Conservation (phyloP, 2,113 vertebrate genomes). For the Nerophis ophidion region DNA sequence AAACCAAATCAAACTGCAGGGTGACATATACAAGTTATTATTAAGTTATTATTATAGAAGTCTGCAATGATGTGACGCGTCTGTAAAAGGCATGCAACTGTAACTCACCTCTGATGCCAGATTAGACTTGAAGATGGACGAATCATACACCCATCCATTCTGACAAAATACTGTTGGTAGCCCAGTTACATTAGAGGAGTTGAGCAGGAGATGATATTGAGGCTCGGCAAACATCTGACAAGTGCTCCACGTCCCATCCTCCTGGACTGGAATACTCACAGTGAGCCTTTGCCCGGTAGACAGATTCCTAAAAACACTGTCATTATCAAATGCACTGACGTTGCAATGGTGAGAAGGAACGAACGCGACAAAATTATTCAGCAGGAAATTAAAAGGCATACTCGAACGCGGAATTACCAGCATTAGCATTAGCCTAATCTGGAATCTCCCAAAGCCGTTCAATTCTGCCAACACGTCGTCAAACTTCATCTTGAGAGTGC, state of each 20-base stretch:
- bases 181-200: constrained; percentile 55
- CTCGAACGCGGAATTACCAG: constrained; percentile 70
- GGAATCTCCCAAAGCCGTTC: constrained; percentile 79
- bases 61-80: background rate
- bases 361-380: constrained; percentile 75
- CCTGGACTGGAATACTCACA: constrained; percentile 68
- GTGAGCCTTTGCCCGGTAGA: constrained; percentile 62
- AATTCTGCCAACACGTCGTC: constrained; percentile 75
- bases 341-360: constrained; percentile 77
- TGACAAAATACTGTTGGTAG: constrained; percentile 62
- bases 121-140: constrained; percentile 77
- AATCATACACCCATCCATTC: constrained; percentile 81
- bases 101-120: constrained; percentile 77
- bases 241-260: constrained; percentile 71
- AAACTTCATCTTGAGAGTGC: constrained; percentile 71
- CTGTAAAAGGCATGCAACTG: background rate
- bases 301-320: constrained; percentile 66
- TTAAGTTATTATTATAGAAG: too few relatives aligned
- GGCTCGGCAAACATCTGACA: constrained; percentile 76
- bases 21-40: too few relatives aligned
- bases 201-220: constrained; percentile 72
- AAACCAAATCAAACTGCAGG: constrained; percentile 56
- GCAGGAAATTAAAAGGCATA: constrained; percentile 79
- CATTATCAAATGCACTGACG: constrained; percentile 59
- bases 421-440: constrained; percentile 49